Evolutionary conservation across 2,888 invertebrate species (phyloP).

Genomic region (Orchesellides sinensis): DNA sequence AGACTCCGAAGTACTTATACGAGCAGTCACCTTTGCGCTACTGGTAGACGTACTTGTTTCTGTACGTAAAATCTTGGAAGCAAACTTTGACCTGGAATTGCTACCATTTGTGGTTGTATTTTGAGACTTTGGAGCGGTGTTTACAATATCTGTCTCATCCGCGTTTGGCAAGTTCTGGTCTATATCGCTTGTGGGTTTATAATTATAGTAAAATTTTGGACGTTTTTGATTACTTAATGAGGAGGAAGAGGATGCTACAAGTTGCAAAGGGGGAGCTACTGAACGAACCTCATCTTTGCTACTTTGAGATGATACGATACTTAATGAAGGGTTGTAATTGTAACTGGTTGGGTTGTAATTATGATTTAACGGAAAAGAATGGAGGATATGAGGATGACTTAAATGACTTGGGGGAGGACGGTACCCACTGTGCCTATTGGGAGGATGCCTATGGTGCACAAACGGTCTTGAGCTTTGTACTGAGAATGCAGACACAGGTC

Average conservation of each 20-base stretch:
- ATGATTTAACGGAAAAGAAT: neutral
- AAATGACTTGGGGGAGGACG: constrained; percentile 9
- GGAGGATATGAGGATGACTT: neutral
- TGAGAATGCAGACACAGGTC: too few relatives aligned
- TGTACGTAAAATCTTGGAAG: neutral
- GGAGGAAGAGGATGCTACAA: neutral
- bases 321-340: too few relatives aligned
- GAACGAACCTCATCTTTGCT: neutral
- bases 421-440: neutral
- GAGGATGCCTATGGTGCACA: neutral
- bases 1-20: neutral
- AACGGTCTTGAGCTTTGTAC: too few relatives aligned
- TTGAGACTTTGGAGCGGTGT: neutral
- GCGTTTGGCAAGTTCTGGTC: neutral
- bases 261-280: neutral
- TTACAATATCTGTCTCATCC: neutral
- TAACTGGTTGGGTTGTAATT: too few relatives aligned
- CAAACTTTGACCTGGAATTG: neutral
- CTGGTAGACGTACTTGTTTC: neutral
- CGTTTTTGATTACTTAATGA: too few relatives aligned
- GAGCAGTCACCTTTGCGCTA: neutral
- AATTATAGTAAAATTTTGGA: constrained; percentile 38
- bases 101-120: neutral
- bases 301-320: neutral
- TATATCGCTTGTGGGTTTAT: constrained; percentile 18